Percentiles rank a stretch among this genome's conserved stretches.
Conservation (phyloP, 2,888 invertebrate genomes). For the Sthenelais limicola region DNA sequence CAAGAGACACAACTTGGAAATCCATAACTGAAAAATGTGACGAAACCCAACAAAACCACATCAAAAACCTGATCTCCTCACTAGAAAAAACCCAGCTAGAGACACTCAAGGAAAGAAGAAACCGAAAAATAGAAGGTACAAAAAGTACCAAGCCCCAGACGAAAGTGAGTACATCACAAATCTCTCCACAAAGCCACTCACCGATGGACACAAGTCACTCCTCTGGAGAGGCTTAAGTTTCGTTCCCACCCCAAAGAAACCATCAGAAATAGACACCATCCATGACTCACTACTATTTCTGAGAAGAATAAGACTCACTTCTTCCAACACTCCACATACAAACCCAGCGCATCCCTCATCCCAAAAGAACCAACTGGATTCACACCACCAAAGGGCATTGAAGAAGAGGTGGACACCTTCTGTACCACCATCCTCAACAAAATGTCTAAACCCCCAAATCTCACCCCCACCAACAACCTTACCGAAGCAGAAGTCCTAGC, state of each 20-base stretch:
- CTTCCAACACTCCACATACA: background rate
- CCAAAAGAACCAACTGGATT: background rate
- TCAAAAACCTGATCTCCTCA: too few relatives aligned
- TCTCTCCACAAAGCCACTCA: slow-evolving; percentile 1
- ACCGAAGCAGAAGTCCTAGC: background rate
- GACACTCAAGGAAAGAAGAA: background rate
- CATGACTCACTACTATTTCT: slow-evolving; percentile 8
- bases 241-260: background rate
- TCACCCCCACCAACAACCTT: background rate
- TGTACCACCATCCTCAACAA: background rate
- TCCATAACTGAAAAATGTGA: too few relatives aligned
- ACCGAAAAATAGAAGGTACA: background rate
- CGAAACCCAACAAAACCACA: too few relatives aligned
- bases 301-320: background rate
- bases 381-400: background rate
- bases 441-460: background rate
- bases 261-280: background rate
- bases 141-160: too few relatives aligned
- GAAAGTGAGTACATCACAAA: background rate
- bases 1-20: too few relatives aligned
- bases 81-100: too few relatives aligned
- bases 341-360: background rate
- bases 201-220: background rate
- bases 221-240: background rate
- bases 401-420: background rate